Base-by-base conservation (phyloP, 2,797 vertebrate genomes). In the Coendou prehensilis region DNA sequence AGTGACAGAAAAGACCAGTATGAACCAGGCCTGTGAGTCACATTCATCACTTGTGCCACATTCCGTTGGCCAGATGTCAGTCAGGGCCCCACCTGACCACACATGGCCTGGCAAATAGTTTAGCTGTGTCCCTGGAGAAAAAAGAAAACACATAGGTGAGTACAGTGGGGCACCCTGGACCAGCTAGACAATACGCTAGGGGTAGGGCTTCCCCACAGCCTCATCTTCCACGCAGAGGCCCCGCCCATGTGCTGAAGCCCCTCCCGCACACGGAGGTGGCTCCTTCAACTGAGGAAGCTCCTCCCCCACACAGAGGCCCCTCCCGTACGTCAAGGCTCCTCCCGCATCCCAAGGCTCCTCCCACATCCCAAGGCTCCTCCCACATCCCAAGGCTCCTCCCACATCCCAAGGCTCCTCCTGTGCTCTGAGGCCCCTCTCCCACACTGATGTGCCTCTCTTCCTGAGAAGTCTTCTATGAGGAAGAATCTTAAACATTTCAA, bases 361-460 rank as follows among this genome's bases (percentile, higher is more conserved):
- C 76, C 20, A 7, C 5, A 47, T n/a, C n/a, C 89, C 23, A 33
- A 80, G 30, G 56, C 63, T 1, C 75, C 33, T 28, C 45, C 75
- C 20, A 6, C 4, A 45, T 33, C 30, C 88, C n/a, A 37, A 79
- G 28, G 54, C 61, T 1, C 76, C 52, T 30, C 64, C 37, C 10
- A 1, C 37, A 17, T 41, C 5, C 28, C 0, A 2, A 45, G 26
- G 47, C 45, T 6, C 41, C 9, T 10, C 41, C 30, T 4, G 2
- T 50, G 20, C 10, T 6, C 3, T 0, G 2, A 26, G 13, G 7
- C 10, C 1, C 13, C 11, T 9, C 47, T 15, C 22, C 2, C 4
- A n/a, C 9, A 26, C n/a, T 37, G 45, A 22, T 7, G 1, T 4
- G 3, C 23, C 56, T 84, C 22, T 76, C 61, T 75, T 50, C 54